Evolutionary conservation across 2,888 invertebrate species (phyloP), one percentile per base, ranked within the genome.

Genomic region (Tillus elongatus): DNA sequence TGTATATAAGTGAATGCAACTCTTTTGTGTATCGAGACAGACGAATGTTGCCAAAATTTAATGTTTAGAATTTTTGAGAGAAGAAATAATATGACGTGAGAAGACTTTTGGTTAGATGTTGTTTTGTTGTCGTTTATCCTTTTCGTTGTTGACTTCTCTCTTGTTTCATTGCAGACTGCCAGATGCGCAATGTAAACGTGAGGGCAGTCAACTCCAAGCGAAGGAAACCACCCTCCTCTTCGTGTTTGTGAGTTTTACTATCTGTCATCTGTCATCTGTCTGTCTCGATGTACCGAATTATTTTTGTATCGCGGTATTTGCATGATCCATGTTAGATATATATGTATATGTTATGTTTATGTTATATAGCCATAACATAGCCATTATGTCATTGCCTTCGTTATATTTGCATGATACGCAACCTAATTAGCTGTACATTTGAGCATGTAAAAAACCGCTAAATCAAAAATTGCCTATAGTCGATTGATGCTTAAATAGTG

Each of bases 141-240:
- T 55, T 48, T 47, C 50, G 47, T 59, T 65, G 63, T 65, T 69
- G 69, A 69, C 69, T 68, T 64, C 68, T 69, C 68, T 67, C 67
- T 73, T 75, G 75, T 77, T 77, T 75, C 75, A 76, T 78, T 78
- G 75, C 77, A 78, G 78, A 78, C 75, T 77, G 74, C 74, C 76
- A 77, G 75, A 76, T 73, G 75, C 75, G 76, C 74, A 77, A 76
- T 77, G 76, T 75, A 73, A 76, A 75, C 74, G 75, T 74, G 74
- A 75, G 75, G 74, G 75, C 75, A 73, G 75, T 75, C 73, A 73
- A 73, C 73, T 70, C 71, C 70, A 74, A 74, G 71, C 70, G 74
- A 73, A 73, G 74, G 70, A 74, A 74, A 72, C 69, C 73, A 68
- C 69, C 72, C 68, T 70, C 71, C 67, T 69, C 75, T 69, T 71